Conservation (phyloP, 1,140 invertebrate species). For the Bicyclus anynana region DNA sequence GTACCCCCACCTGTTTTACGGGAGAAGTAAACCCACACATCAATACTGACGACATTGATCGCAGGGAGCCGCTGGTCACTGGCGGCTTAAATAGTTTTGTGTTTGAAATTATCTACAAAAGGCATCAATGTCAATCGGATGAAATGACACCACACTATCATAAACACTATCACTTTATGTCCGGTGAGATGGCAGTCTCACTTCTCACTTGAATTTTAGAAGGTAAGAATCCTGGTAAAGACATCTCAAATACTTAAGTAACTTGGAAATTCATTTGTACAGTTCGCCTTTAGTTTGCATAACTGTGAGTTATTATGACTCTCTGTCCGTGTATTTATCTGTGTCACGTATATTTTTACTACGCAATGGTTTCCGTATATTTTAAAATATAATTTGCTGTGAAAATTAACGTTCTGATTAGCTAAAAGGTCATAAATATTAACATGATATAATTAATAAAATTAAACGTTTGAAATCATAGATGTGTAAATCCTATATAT, state of each 20-base stretch:
- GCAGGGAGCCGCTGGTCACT: too few relatives aligned
- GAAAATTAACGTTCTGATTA: slow-evolving; percentile 3
- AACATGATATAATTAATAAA: background rate
- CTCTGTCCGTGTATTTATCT: background rate
- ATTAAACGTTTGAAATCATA: too few relatives aligned
- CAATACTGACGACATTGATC: too few relatives aligned
- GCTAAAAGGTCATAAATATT: background rate
- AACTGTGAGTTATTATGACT: background rate
- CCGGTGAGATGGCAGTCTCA: too few relatives aligned
- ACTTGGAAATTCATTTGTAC: background rate
- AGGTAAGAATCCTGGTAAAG: background rate
- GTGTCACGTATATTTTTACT: background rate
- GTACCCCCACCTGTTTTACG: too few relatives aligned
- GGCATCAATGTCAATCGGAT: too few relatives aligned
- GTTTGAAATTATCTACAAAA: too few relatives aligned
- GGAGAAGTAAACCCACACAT: too few relatives aligned
- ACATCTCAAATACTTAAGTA: background rate
- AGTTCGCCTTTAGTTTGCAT: background rate
- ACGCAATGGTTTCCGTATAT: background rate
- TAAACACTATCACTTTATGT: too few relatives aligned
- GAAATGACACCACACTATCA: too few relatives aligned
- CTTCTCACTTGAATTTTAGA: background rate
- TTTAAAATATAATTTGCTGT: background rate
- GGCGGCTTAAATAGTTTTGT: too few relatives aligned
- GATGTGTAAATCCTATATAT: too few relatives aligned